Conservation (phyloP, 2,113 vertebrate genomes). For the Periophthalmus modestus region DNA sequence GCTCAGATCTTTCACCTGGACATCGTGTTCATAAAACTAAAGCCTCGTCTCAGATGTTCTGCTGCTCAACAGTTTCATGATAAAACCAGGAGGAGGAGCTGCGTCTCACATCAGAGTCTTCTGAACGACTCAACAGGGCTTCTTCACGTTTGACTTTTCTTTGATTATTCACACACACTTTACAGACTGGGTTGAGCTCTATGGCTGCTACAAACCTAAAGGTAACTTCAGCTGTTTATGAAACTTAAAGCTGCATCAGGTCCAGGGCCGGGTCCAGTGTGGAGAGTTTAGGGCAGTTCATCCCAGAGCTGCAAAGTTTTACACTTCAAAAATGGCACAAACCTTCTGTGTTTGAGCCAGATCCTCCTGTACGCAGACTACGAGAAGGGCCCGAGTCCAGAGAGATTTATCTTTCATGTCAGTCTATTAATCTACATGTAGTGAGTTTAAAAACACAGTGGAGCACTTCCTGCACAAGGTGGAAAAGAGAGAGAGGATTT, state of each 20-base stretch:
- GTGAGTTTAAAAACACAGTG: too few relatives aligned
- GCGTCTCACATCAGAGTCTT: constrained; percentile 22
- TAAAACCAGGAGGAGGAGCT: background rate
- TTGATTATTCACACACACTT: background rate
- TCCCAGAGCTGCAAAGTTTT: background rate
- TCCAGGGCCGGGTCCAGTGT: too few relatives aligned
- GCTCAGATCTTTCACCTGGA: background rate
- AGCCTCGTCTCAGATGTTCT: too few relatives aligned
- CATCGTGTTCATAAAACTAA: background rate
- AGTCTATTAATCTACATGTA: too few relatives aligned
- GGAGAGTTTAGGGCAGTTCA: background rate
- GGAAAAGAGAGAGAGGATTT: too few relatives aligned
- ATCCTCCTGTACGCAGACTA: too few relatives aligned
- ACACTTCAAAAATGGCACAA: background rate
- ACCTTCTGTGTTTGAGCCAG: too few relatives aligned
- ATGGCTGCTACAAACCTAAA: background rate
- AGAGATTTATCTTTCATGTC: too few relatives aligned
- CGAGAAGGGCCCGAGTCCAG: too few relatives aligned
- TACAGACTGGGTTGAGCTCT: background rate
- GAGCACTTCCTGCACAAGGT: too few relatives aligned
- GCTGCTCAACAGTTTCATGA: constrained; percentile 43
- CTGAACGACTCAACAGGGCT: constrained; percentile 32
- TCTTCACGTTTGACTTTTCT: background rate
- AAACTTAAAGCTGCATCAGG: background rate
- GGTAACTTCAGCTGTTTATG: background rate